A percentile compares a stretch with the other conserved stretches of the same genome.
Evolutionary conservation across 2,113 vertebrate genomes (phyloP).

Genomic region (Oncorhynchus tshawytscha): DNA sequence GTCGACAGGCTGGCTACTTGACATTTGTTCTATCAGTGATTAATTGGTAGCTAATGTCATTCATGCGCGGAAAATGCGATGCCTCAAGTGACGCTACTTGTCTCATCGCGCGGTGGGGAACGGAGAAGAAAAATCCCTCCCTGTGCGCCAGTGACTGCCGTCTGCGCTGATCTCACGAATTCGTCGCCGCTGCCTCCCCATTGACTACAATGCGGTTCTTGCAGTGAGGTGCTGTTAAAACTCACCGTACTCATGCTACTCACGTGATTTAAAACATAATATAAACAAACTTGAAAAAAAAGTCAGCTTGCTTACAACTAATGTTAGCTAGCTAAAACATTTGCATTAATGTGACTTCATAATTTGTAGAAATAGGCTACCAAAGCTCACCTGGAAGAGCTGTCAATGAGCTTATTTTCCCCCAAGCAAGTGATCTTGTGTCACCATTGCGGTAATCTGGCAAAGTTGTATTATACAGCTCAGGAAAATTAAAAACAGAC

Average conservation of each 20-base stretch:
- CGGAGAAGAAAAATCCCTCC: not conserved
- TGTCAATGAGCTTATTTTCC: slow-evolving; percentile 52
- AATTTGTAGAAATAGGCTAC: slow-evolving; percentile 13
- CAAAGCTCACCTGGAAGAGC: slow-evolving; percentile 60
- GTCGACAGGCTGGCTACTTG: no score
- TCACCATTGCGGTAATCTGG: slow-evolving; percentile 68
- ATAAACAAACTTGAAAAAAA: no score
- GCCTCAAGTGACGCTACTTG: not conserved
- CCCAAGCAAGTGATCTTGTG: slow-evolving; percentile 63
- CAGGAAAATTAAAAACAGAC: slow-evolving; percentile 62
- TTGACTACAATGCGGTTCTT: not conserved
- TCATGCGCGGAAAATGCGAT: no score
- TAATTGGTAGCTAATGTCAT: no score
- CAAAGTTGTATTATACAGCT: slow-evolving; percentile 68
- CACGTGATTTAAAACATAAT: not conserved
- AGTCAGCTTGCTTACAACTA: not conserved
- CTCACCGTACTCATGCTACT: not conserved
- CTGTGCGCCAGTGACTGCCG: not conserved
- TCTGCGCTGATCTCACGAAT: not conserved
- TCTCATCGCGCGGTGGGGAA: not conserved
- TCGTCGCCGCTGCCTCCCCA: not conserved
- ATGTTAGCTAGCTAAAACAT: not conserved
- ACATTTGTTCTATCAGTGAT: no score
- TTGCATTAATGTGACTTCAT: slow-evolving; percentile 33
- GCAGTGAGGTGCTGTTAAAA: not conserved